phyloP scores from a whole-genome alignment of 2,797 vertebrate genomes.

The Enoplosus armatus region DNA sequence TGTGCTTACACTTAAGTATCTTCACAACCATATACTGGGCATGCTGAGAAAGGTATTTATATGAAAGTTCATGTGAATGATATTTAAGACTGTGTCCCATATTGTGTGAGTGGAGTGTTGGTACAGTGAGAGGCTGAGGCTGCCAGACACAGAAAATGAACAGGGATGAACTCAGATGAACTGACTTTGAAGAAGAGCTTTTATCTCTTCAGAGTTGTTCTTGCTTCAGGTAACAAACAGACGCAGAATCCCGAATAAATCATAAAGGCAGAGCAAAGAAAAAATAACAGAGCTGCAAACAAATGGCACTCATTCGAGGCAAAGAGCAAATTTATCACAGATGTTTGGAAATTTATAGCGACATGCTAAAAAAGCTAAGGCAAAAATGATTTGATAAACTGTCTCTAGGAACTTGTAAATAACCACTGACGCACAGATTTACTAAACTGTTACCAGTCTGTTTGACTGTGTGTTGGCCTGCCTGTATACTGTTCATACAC shows the following conservation, averaged over 20 bases:
- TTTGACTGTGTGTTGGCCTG: slow-evolving; percentile 14
- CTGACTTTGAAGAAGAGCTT: slow-evolving; percentile 60
- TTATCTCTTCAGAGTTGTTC: slow-evolving; percentile 60
- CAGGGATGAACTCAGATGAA: slow-evolving; percentile 57
- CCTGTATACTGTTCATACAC: slow-evolving; percentile 8
- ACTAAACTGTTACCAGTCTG: slow-evolving; percentile 42
- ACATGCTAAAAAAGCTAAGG: slow-evolving; percentile 38
- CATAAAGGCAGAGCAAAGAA: slow-evolving; percentile 46
- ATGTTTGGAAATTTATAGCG: slow-evolving; percentile 53
- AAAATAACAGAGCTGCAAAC: slow-evolving; percentile 49
- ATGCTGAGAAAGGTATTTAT: slow-evolving; percentile 17
- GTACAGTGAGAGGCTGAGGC: slow-evolving; percentile 34
- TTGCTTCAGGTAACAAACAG: slow-evolving; percentile 68
- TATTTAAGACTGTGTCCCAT: neutral
- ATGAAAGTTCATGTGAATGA: slow-evolving; percentile 3
- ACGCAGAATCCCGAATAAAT: slow-evolving; percentile 64
- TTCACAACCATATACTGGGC: neutral
- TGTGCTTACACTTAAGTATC: neutral
- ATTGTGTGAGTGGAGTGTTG: slow-evolving; percentile 16
- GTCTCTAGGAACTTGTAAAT: slow-evolving; percentile 40
- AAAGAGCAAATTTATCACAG: slow-evolving; percentile 55
- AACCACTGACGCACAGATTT: slow-evolving; percentile 32
- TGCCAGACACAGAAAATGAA: slow-evolving; percentile 50
- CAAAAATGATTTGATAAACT: slow-evolving; percentile 51
- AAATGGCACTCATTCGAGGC: slow-evolving; percentile 50